Evolutionary conservation across 2,797 vertebrate species (phyloP).

Genomic region (Esox masquinongy): DNA sequence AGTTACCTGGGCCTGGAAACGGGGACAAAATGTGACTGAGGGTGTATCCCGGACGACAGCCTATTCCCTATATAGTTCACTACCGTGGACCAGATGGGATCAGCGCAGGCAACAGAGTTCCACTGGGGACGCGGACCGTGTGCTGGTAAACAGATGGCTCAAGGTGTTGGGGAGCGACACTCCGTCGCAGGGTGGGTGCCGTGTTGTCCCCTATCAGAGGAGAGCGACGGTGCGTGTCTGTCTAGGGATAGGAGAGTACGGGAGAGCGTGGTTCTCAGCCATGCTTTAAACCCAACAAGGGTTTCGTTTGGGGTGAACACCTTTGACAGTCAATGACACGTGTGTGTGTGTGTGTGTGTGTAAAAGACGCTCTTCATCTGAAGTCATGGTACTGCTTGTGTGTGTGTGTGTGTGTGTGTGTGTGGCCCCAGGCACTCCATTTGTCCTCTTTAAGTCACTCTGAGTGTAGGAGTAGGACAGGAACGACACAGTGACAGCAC

Average conservation of each 20-base stretch:
- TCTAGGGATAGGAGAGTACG: slow-evolving; percentile 20
- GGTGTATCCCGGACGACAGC: neutral
- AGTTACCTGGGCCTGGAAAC: neutral
- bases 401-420: slow-evolving; percentile 24
- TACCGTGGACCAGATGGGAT: neutral
- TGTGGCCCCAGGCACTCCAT: slow-evolving; percentile 45
- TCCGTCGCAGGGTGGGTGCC: slow-evolving; percentile 34
- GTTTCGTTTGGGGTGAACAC: slow-evolving; percentile 41
- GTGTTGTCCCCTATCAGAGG: slow-evolving; percentile 14
- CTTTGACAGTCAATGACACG: slow-evolving; percentile 17
- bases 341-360: slow-evolving; percentile 11
- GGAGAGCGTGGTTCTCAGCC: slow-evolving; percentile 52
- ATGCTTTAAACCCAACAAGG: slow-evolving; percentile 61
- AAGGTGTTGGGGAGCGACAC: slow-evolving; percentile 48
- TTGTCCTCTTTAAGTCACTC: slow-evolving; percentile 51
- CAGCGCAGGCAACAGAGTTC: neutral
- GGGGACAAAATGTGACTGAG: neutral
- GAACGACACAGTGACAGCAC: slow-evolving; percentile 24
- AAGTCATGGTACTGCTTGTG: slow-evolving; percentile 49
- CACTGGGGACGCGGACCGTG: slow-evolving; percentile 20
- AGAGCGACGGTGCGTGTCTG: slow-evolving; percentile 27
- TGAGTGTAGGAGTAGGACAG: slow-evolving; percentile 23
- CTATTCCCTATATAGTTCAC: slow-evolving; percentile 4
- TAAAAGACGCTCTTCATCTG: slow-evolving; percentile 18
- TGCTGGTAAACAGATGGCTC: slow-evolving; percentile 52